Conservation (phyloP, 2,888 invertebrate species). For the Odontomyia ornata region DNA sequence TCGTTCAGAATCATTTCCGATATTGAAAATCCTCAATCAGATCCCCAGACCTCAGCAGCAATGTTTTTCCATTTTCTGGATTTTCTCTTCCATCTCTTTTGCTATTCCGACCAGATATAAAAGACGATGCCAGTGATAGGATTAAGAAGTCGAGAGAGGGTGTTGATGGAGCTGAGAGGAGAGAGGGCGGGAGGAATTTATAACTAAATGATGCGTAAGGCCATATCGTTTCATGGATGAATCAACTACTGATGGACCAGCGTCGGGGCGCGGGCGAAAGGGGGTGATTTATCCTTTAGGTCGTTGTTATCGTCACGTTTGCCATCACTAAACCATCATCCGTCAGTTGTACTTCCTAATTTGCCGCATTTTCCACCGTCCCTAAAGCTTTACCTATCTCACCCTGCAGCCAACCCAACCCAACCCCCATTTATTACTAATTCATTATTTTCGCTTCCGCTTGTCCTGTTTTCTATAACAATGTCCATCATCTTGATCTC, state of each 20-base stretch:
- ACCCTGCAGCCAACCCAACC: background rate
- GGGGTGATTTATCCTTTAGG: background rate
- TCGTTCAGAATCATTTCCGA: slow-evolving; percentile 44
- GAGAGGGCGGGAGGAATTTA: background rate
- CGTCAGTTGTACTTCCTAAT: slow-evolving; percentile 25
- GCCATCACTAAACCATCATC: background rate
- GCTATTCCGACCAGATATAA: background rate
- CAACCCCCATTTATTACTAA: background rate
- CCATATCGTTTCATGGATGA: slow-evolving; percentile 29
- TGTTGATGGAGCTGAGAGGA: background rate
- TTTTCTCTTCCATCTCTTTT: background rate
- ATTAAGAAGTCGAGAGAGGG: background rate
- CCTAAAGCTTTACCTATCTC: background rate
- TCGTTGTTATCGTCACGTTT: slow-evolving; percentile 15
- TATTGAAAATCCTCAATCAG: slow-evolving; percentile 47
- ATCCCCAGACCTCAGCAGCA: background rate
- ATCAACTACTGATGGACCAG: background rate
- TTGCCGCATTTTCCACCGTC: slow-evolving; percentile 21
- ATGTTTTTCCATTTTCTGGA: background rate
- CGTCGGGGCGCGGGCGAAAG: background rate
- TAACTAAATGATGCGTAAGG: slow-evolving; percentile 24
- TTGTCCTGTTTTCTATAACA: slow-evolving; percentile 26
- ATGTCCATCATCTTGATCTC: slow-evolving; percentile 41
- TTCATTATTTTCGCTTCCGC: slow-evolving; percentile 34
- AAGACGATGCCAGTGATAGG: background rate